These are phyloP conservation scores for Glomeris maerens DNA, from an alignment of 1,140 invertebrate species.

Conservation along the genomic window DNA sequence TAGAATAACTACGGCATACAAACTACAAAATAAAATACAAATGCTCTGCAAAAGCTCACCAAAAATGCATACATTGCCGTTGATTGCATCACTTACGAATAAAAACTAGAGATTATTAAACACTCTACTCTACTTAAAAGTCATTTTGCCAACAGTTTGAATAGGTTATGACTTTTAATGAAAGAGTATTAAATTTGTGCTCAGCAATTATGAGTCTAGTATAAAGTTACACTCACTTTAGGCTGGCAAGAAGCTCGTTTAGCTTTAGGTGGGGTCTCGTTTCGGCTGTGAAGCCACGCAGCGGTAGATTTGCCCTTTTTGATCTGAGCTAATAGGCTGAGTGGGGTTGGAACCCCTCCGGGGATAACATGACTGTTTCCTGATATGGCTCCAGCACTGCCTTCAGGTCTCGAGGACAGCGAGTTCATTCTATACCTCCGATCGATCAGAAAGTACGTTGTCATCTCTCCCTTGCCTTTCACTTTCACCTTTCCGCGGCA, in stretches of 20 bases:
- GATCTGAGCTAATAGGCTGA: slow-evolving; percentile 8
- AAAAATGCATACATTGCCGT: no score
- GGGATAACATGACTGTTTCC: slow-evolving; percentile 13
- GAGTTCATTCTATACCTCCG: slow-evolving; percentile 41
- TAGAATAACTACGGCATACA: no score
- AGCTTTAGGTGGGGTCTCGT: slow-evolving; percentile 5
- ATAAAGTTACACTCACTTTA: no score
- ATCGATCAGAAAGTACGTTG: slow-evolving; percentile 73
- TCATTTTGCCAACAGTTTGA: no score
- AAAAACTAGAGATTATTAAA: no score
- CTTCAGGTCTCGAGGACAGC: slow-evolving; percentile 14
- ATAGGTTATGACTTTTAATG: no score
- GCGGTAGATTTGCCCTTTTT: slow-evolving; percentile 2
- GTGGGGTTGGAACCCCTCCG: slow-evolving; percentile 7
- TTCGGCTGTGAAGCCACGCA: not conserved
- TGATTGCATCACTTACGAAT: no score
- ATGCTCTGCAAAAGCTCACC: no score
- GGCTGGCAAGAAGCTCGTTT: not conserved
- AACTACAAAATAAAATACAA: no score
- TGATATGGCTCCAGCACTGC: slow-evolving; percentile 26
- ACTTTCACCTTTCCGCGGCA: slow-evolving; percentile 77
- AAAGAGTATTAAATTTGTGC: no score
- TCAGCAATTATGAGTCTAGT: no score
- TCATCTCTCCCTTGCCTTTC: slow-evolving; percentile 88
- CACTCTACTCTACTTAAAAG: no score